Evolutionary conservation across 2,797 vertebrate genomes (phyloP), one percentile per base, ranked within the genome.

Genomic region (Dendrocincla fuliginosa): DNA sequence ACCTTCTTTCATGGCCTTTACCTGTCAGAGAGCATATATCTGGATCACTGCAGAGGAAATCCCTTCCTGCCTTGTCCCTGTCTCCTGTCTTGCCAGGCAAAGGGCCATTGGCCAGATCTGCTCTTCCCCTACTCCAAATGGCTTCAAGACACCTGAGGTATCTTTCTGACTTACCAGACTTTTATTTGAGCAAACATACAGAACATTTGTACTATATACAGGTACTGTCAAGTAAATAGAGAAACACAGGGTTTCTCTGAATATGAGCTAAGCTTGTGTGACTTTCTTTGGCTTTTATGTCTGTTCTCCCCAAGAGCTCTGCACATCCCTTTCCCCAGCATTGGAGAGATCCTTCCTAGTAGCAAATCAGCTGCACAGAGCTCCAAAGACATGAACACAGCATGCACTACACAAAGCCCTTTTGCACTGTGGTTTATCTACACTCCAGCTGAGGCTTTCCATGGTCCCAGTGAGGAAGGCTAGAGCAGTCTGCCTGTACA

Each of bases 241-340:
- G 87, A 88, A 89, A 67, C 46, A 17, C 2, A 0, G 23, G 55
- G n/a, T 71, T 86, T 75, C 93, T 91, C 65, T 76, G 73, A 57
- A 24, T 42, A n/a, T 17, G 39, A 95, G 79, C 69, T 78, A 96
- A 94, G 64, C 92, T 92, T 80, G 73, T 53, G 57, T 59, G 50
- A 55, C 53, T 78, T 88, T 63, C 70, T 93, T 91, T 81, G 77
- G 55, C 37, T 69, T 85, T 93, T 37, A 30, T 53, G 83, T 79
- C 79, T 60, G 32, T 44, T 81, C 61, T 85, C 25, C 55, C 59
- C 52, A 32, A 49, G 76, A 73, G 60, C 41, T 74, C 50, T 75
- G n/a, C 0, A 0, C 35, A 75, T n/a, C 37, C 68, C 33, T 87
- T 82, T 73, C 59, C 76, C 41, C 70, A 69, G 59, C 8, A 49